A percentile compares a stretch with the other conserved stretches of the same genome.
Conservation (phyloP, 2,797 vertebrate species). For the Sebastes glaucus region DNA sequence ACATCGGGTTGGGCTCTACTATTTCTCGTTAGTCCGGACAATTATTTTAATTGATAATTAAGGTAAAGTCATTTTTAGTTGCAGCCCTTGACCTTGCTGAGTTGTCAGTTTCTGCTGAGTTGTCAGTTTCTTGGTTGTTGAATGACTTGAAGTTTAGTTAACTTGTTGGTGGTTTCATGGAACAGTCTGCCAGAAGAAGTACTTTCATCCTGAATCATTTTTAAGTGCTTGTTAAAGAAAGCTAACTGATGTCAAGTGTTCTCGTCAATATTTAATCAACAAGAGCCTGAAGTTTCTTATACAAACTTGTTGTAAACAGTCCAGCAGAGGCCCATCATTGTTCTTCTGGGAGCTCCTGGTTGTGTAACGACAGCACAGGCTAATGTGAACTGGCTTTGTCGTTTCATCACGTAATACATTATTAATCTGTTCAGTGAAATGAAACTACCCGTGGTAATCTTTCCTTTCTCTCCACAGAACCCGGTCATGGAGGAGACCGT, state of each 20-base stretch:
- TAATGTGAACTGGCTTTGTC: slow-evolving; percentile 45
- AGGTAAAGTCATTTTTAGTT: neutral
- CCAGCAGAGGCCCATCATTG: slow-evolving; percentile 21
- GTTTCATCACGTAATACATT: slow-evolving; percentile 55
- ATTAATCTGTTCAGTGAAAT: slow-evolving; percentile 66
- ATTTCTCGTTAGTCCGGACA: neutral
- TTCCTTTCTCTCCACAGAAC: slow-evolving; percentile 80
- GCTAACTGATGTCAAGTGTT: neutral
- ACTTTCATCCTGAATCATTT: neutral
- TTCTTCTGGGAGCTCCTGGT: slow-evolving; percentile 24
- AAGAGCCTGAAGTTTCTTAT: slow-evolving; percentile 3
- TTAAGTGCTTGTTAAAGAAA: neutral
- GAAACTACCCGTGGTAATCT: slow-evolving; percentile 48
- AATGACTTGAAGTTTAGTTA: neutral
- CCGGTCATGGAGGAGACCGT: slow-evolving; percentile 95
- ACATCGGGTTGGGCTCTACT: rapidly evolving
- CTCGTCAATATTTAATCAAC: slow-evolving; percentile 15
- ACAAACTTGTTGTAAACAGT: neutral
- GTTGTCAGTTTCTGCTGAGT: neutral
- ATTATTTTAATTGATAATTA: neutral
- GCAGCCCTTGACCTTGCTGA: neutral
- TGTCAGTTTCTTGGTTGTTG: neutral
- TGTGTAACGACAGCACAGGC: slow-evolving; percentile 41
- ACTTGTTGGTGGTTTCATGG: neutral
- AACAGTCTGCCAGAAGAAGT: neutral